Evolutionary conservation across 2,888 invertebrate species (phyloP), one percentile per base, ranked within the genome.

Genomic region (Cerastoderma edule): DNA sequence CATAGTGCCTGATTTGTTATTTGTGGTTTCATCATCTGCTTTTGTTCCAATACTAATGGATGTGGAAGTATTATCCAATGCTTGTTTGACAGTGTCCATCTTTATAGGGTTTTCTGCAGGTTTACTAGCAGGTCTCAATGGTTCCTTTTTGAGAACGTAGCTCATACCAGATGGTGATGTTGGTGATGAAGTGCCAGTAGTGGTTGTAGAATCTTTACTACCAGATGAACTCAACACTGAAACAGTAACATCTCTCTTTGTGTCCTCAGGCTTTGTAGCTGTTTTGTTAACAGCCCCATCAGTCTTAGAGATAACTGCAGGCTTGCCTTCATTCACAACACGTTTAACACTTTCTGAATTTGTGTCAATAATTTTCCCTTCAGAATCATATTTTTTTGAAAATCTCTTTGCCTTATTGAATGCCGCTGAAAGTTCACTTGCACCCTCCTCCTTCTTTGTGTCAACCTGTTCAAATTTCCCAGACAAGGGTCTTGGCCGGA

Each of bases 111-210:
- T 66, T 30, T 27, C 44, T 24, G 50, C 57, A 10, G 32, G 46
- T 60, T 67, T 69, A 64, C 33, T 70, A 32, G 54, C 75, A 32
- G 82, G 63, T 67, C 81, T 82, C 35, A 86, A 71, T 10, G 85
- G 85, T 60, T 86, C 85, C 50, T 86, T 86, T 39, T 83, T 86
- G 27, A 84, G 64, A 6, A 83, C 78, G 75, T 78, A 86, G 63
- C 83, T 84, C 1, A 83, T 73, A 27, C 72, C 80, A 56, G 76
- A 63, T 13, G 68, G 56, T 35, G 74, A 33, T 8, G 56, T 39
- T 22, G 67, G 60, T 32, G 66, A 50, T 33, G 66, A 22, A 16
- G 13, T 60, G 3, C 22, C 69, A n/a, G 64, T 57, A 63, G 74
- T 71, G 2, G 70, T 71, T 30, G 63, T 71, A 16, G 35, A 33